Evolutionary conservation across 2,797 vertebrate genomes (phyloP).

Genomic region (Sternotherus odoratus): DNA sequence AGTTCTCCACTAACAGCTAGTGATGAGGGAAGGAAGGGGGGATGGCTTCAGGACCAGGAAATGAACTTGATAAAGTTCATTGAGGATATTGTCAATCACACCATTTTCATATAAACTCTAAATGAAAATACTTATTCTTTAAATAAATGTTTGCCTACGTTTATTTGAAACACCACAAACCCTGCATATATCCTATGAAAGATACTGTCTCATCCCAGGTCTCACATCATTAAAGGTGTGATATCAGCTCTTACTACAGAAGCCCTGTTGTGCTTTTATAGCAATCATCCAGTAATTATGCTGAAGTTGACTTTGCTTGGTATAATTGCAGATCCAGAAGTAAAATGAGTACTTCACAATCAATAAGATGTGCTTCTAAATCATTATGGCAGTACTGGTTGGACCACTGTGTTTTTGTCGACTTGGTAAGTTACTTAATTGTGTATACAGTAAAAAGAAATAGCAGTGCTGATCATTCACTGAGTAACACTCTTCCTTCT

Average conservation of each 20-base stretch:
- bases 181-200: fast-evolving
- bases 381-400: background rate
- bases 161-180: background rate
- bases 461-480: background rate
- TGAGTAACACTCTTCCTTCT: background rate
- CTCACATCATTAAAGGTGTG: fast-evolving
- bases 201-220: background rate
- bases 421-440: constrained; percentile 64
- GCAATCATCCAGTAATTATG: background rate
- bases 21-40: too few species aligned
- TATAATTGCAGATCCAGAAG: constrained; percentile 63
- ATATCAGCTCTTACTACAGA: background rate
- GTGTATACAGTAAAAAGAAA: background rate
- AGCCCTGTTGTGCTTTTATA: fast-evolving
- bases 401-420: constrained; percentile 14
- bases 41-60: too few species aligned
- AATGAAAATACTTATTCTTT: background rate
- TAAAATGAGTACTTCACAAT: background rate
- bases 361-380: constrained; percentile 15
- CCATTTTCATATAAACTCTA: background rate
- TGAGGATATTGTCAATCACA: background rate
- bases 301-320: background rate
- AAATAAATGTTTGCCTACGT: background rate
- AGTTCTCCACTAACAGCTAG: too few species aligned
- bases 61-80: background rate